Evolutionary conservation across 2,888 invertebrate genomes (phyloP).

Genomic region (Lampropteryx suffumata): DNA sequence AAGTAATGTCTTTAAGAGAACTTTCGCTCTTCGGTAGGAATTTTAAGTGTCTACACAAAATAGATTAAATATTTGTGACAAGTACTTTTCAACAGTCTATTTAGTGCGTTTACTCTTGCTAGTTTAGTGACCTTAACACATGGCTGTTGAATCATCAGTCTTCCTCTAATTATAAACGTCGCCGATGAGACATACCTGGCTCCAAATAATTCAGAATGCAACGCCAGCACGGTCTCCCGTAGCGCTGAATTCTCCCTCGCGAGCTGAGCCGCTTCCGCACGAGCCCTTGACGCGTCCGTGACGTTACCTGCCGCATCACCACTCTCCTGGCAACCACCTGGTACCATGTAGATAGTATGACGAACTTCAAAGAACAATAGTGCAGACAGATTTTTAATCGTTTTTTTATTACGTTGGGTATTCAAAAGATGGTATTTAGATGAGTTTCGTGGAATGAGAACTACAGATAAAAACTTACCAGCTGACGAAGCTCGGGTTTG

Average conservation of each 20-base stretch:
- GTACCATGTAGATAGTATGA: too few species aligned
- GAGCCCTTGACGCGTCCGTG: slow-evolving; percentile 81
- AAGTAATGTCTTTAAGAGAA: slow-evolving; percentile 16
- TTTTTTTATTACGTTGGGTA: too few species aligned
- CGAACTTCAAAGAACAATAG: background rate
- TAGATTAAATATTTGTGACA: background rate
- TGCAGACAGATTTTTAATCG: too few species aligned
- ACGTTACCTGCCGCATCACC: slow-evolving; percentile 60
- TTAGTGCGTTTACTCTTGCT: too few species aligned
- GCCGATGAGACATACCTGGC: slow-evolving; percentile 62
- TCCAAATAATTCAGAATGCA: slow-evolving; percentile 92
- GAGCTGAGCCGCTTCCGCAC: slow-evolving; percentile 82
- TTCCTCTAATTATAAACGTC: too few species aligned
- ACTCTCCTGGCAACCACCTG: slow-evolving; percentile 62
- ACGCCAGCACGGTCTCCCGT: slow-evolving; percentile 86
- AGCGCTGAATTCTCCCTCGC: slow-evolving; percentile 87
- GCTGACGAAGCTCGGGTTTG: slow-evolving; percentile 84
- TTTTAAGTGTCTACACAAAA: background rate
- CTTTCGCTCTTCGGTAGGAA: slow-evolving; percentile 13
- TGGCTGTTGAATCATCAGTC: too few species aligned
- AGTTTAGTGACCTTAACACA: too few species aligned
- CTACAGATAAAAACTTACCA: slow-evolving; percentile 47
- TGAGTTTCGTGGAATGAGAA: background rate
- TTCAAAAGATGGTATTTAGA: background rate
- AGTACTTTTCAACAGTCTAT: too few species aligned